phyloP scores from a whole-genome alignment of 1,140 invertebrate species.

The Palaemon carinicauda region DNA sequence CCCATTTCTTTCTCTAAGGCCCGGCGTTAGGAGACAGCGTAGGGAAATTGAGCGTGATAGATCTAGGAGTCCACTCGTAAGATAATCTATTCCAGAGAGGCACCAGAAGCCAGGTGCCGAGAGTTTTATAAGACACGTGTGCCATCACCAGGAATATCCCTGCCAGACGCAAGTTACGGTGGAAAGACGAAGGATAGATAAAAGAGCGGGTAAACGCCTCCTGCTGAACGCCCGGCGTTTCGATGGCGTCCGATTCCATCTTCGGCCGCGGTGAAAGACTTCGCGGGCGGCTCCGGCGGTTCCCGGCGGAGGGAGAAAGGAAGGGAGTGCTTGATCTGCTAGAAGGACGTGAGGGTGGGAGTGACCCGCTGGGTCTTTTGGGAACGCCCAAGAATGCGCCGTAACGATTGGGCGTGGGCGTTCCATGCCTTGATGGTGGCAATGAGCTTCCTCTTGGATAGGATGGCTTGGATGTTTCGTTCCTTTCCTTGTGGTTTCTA shows the following conservation, averaged over 20 bases:
- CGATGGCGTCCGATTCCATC: slow-evolving; percentile 28
- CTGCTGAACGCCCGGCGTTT: slow-evolving; percentile 33
- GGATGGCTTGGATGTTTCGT: too few relatives aligned
- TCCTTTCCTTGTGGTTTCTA: too few relatives aligned
- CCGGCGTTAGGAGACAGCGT: too few relatives aligned
- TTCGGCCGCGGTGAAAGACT: slow-evolving; percentile 35
- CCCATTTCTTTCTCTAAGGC: too few relatives aligned
- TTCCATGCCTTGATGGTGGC: neutral
- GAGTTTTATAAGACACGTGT: slow-evolving; percentile 30
- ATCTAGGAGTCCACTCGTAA: slow-evolving; percentile 26
- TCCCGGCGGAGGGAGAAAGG: neutral
- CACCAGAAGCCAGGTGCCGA: slow-evolving; percentile 11
- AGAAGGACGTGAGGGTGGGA: neutral
- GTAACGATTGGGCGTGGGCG: neutral
- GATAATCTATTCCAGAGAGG: slow-evolving; percentile 8
- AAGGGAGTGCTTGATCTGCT: neutral
- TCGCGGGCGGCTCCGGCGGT: neutral
- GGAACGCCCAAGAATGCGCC: neutral
- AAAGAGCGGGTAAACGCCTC: slow-evolving; percentile 46
- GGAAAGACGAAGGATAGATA: slow-evolving; percentile 35
- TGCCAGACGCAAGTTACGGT: slow-evolving; percentile 29
- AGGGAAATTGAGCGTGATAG: slow-evolving; percentile 4
- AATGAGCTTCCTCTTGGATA: neutral
- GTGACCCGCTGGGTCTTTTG: slow-evolving; percentile 4
- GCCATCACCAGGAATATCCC: slow-evolving; percentile 23